Percentiles rank a stretch among this genome's conserved stretches.
Conservation (phyloP, 1,140 invertebrate genomes). For the Mesaphorura yosii region DNA sequence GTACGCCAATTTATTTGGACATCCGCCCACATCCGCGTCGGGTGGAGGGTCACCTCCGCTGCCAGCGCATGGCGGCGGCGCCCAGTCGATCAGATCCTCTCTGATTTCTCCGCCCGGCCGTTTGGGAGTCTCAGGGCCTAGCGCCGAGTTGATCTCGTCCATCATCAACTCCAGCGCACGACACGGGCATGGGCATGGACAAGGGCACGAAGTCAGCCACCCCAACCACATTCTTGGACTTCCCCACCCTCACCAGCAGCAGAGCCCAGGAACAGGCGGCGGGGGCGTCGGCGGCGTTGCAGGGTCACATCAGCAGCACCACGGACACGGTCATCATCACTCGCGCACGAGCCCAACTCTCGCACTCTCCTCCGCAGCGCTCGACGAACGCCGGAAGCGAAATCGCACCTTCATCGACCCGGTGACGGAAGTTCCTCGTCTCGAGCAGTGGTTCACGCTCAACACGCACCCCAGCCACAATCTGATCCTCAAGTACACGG, state of each 20-base stretch:
- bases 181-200: no score
- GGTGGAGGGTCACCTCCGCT: no score
- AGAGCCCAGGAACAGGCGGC: background rate
- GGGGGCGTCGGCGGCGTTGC: slow-evolving; percentile 4
- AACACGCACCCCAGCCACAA: slow-evolving; percentile 96
- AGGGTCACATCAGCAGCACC: slow-evolving; percentile 35
- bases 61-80: slow-evolving; percentile 1
- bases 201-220: no score
- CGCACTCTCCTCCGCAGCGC: slow-evolving; percentile 5
- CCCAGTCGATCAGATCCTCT: no score
- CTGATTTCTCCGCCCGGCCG: slow-evolving; percentile 15
- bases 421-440: slow-evolving; percentile 87
- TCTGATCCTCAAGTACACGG: slow-evolving; percentile 91
- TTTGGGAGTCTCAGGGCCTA: no score
- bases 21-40: no score
- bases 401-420: slow-evolving; percentile 99
- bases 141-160: slow-evolving; percentile 26
- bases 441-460: slow-evolving; percentile 93
- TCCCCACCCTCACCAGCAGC: background rate
- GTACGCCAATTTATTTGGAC: no score
- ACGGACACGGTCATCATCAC: no score
- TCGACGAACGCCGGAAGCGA: slow-evolving; percentile 74
- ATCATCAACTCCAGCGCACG: slow-evolving; percentile 28
- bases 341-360: no score
- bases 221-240: slow-evolving; percentile 42